Conservation (phyloP, 2,888 invertebrate species). For the Tetrapedia diversipes region DNA sequence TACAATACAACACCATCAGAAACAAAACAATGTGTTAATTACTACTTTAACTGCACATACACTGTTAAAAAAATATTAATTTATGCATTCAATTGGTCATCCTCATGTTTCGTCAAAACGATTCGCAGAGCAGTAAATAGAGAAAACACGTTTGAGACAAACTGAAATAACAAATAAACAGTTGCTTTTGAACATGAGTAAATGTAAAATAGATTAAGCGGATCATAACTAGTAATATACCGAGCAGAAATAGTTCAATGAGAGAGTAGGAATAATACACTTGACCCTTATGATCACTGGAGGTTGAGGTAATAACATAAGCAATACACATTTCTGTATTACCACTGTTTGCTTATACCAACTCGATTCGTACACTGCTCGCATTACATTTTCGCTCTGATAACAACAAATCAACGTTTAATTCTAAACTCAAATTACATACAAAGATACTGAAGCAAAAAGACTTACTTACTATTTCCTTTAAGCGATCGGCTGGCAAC, state of each 20-base stretch:
- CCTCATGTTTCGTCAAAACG: neutral
- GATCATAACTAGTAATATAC: neutral
- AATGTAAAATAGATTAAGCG: neutral
- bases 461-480: slow-evolving; percentile 54
- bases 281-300: slow-evolving; percentile 52
- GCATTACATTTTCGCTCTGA: slow-evolving; percentile 36
- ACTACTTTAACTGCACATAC: too few relatives aligned
- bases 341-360: slow-evolving; percentile 48
- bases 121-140: slow-evolving; percentile 62
- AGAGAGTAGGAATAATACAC: slow-evolving; percentile 58
- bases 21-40: too few relatives aligned
- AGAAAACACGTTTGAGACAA: slow-evolving; percentile 61
- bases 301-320: slow-evolving; percentile 44
- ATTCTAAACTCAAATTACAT: neutral
- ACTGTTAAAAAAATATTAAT: neutral
- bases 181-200: too few relatives aligned
- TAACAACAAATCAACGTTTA: neutral
- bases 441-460: neutral
- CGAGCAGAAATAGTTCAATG: slow-evolving; percentile 60
- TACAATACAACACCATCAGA: too few relatives aligned
- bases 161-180: slow-evolving; percentile 44
- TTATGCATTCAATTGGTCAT: slow-evolving; percentile 19
- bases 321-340: slow-evolving; percentile 36
- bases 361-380: slow-evolving; percentile 26
- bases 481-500: slow-evolving; percentile 71